phyloP scores from a whole-genome alignment of 2,797 vertebrate genomes.

The Hoplostethus mediterraneus region DNA sequence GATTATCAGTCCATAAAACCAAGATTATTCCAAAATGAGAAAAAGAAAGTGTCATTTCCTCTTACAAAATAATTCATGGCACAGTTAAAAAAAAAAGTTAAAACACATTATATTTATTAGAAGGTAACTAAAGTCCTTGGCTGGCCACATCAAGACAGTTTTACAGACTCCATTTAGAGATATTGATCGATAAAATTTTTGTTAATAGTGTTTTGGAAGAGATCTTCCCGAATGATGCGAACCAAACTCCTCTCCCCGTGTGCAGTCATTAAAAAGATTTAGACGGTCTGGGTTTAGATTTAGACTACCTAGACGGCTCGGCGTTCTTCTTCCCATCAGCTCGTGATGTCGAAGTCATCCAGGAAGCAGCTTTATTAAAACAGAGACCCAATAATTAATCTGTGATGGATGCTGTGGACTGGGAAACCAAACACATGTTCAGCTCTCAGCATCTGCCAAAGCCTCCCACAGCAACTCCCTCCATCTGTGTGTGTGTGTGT shows the following conservation, averaged over 20 bases:
- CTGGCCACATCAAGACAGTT: conserved; percentile 27
- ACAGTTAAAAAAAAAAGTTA: too few species aligned
- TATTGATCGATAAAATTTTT: too few species aligned
- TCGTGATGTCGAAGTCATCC: conserved; percentile 22
- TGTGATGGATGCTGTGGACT: conserved; percentile 51
- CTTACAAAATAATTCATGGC: conserved; percentile 36
- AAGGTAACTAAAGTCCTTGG: conserved; percentile 16
- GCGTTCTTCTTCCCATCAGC: conserved; percentile 11
- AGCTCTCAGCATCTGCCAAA: conserved; percentile 28
- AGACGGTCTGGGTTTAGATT: background rate
- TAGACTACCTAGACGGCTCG: conserved; percentile 10
- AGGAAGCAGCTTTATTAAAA: conserved; percentile 53
- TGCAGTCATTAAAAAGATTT: conserved; percentile 45
- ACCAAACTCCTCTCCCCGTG: conserved; percentile 27
- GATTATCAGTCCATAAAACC: conserved; percentile 10
- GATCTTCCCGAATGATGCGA: conserved; percentile 51
- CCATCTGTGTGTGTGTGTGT: conserved; percentile 23
- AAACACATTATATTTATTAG: background rate
- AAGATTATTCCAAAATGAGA: background rate
- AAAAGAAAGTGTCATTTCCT: conserved; percentile 17
- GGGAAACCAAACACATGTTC: conserved; percentile 61
- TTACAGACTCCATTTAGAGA: conserved; percentile 30
- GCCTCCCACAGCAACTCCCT: background rate
- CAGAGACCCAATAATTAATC: conserved; percentile 61
- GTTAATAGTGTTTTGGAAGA: conserved; percentile 47